These are phyloP conservation scores for Cyphomyrus discorhynchus DNA, from an alignment of 2,113 vertebrate species.

Conservation along the genomic window DNA sequence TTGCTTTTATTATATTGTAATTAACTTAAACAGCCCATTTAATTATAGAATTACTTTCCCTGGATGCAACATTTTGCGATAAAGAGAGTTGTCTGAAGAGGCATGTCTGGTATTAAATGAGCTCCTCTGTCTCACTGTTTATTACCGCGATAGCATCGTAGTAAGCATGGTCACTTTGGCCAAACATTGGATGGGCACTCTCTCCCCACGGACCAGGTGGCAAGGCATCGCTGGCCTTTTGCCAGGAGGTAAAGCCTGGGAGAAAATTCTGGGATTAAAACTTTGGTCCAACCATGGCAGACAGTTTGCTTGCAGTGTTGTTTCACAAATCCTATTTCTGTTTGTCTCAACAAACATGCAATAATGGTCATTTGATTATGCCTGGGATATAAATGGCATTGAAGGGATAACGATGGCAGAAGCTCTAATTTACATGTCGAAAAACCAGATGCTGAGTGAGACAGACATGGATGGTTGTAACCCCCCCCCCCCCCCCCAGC, in stretches of 20 bases:
- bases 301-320: background rate
- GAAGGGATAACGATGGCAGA: background rate
- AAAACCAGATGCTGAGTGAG: background rate
- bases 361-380: background rate
- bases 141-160: background rate
- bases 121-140: background rate
- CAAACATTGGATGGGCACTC: background rate
- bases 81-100: background rate
- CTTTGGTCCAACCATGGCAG: background rate
- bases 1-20: background rate
- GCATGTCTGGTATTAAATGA: background rate
- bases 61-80: background rate
- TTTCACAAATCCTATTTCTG: background rate
- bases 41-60: slow-evolving; percentile 7
- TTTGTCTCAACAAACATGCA: background rate
- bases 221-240: background rate
- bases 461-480: background rate
- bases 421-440: background rate
- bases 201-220: background rate
- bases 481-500: no score
- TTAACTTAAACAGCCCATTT: slow-evolving; percentile 6
- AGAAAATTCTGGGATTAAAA: background rate
- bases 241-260: background rate
- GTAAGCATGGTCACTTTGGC: background rate
- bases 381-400: background rate